These are phyloP conservation scores for Metopia argyrocephala DNA, from an alignment of 2,888 invertebrate genomes.

Conservation along the genomic window DNA sequence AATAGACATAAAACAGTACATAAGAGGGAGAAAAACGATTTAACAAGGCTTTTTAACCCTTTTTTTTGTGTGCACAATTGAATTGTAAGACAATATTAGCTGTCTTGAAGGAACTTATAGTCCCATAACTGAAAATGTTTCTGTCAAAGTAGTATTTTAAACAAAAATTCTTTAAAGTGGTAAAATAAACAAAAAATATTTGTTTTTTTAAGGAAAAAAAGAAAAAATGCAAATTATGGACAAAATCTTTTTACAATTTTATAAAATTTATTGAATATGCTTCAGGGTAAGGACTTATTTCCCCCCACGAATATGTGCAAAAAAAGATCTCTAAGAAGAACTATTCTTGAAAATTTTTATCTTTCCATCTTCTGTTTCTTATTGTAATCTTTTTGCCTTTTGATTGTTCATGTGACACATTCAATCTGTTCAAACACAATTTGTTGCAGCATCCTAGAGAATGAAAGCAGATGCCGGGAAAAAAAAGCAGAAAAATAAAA, in stretches of 20 bases:
- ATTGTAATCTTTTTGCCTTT: slow-evolving; percentile 39
- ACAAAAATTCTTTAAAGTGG: no score
- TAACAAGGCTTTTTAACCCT: neutral
- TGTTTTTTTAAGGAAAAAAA: no score
- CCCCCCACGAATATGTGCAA: neutral
- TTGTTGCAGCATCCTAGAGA: slow-evolving; percentile 62
- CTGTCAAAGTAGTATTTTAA: no score
- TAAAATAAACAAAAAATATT: no score
- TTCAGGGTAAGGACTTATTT: neutral
- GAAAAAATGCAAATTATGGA: no score
- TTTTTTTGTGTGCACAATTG: neutral
- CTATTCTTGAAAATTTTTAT: neutral
- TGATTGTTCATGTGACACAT: slow-evolving; percentile 38
- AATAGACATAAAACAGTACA: no score
- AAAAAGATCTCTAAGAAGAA: neutral
- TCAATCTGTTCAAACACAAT: slow-evolving; percentile 58
- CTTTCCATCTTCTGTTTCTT: slow-evolving; percentile 47
- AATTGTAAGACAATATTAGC: neutral
- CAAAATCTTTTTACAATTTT: neutral
- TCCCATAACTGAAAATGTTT: no score
- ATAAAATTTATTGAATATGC: neutral
- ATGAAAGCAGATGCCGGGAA: neutral
- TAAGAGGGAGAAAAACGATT: neutral
- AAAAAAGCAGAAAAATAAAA: neutral
- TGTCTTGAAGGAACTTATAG: neutral